phyloP scores from a whole-genome alignment of 1,140 invertebrate species.

The Cotesia vestalis region DNA sequence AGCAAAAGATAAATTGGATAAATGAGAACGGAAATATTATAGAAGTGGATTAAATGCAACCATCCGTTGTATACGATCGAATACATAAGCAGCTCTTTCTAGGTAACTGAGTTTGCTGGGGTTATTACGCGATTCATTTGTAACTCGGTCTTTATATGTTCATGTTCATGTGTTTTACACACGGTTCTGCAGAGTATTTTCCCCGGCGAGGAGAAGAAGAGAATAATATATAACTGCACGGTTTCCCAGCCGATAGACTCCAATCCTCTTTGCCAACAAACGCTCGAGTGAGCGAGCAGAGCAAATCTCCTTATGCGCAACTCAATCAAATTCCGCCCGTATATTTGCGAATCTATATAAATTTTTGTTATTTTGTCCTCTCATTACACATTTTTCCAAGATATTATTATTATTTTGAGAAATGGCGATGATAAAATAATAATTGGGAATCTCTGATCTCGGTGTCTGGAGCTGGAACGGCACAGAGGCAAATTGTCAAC shows the following conservation, averaged over 20 bases:
- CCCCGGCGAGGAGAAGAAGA: not conserved
- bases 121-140: conserved; percentile 59
- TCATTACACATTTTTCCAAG: too few species aligned
- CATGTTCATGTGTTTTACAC: too few species aligned
- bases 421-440: too few species aligned
- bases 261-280: conserved; percentile 61
- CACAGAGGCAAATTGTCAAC: conserved; percentile 1
- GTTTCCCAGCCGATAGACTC: conserved; percentile 48
- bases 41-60: conserved; percentile 46
- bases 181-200: conserved; percentile 19
- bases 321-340: conserved; percentile 51
- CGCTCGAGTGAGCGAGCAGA: conserved; percentile 51
- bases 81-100: conserved; percentile 48
- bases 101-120: conserved; percentile 25
- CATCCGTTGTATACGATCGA: conserved; percentile 41
- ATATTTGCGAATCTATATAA: conserved; percentile 1
- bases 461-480: too few species aligned
- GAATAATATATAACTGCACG: conserved; percentile 11
- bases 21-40: conserved; percentile 47
- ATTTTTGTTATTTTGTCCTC: not conserved
- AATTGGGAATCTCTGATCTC: too few species aligned
- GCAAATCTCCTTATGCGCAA: conserved; percentile 59
- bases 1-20: conserved; percentile 23
- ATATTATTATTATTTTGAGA: too few species aligned
- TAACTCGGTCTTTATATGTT: conserved; percentile 44